A percentile compares a stretch with the other conserved stretches of the same genome.
Evolutionary conservation across 2,888 invertebrate species (phyloP).

Genomic region (Eupithecia pulchellata): DNA sequence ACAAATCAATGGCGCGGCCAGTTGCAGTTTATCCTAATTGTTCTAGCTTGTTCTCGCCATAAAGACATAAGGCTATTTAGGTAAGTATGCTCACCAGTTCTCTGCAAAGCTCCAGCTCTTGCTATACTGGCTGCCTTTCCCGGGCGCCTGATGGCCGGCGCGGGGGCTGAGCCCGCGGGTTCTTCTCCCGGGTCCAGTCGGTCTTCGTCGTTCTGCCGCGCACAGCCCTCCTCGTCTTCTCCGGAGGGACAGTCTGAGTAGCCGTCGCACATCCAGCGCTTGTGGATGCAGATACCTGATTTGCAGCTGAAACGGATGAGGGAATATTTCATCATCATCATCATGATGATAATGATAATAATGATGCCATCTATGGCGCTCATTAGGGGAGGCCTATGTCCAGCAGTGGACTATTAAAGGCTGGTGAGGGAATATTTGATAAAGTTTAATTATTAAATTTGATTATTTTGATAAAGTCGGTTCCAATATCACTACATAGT

Average conservation of each 20-base stretch:
- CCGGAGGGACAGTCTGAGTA: constrained; percentile 76
- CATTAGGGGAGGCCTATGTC: too few relatives aligned
- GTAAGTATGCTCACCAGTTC: neutral
- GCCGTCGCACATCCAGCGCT: constrained; percentile 80
- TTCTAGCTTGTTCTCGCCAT: neutral
- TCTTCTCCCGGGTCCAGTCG: constrained; percentile 62
- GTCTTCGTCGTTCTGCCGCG: constrained; percentile 47
- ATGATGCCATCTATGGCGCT: too few relatives aligned
- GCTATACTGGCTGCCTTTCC: neutral
- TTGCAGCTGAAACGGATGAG: constrained; percentile 52
- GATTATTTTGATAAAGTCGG: neutral
- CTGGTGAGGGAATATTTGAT: too few relatives aligned
- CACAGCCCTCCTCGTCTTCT: constrained; percentile 68
- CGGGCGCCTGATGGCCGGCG: constrained; percentile 6
- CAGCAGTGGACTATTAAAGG: too few relatives aligned
- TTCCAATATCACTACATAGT: too few relatives aligned
- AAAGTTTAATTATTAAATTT: too few relatives aligned
- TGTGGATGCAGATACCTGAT: constrained; percentile 71
- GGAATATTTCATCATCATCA: neutral
- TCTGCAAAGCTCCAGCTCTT: neutral
- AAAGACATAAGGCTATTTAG: too few relatives aligned
- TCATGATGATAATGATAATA: too few relatives aligned
- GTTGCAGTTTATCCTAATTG: too few relatives aligned
- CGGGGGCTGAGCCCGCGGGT: constrained; percentile 48
- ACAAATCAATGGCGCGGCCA: too few relatives aligned